Conservation (phyloP, 2,888 invertebrate genomes). For the Gasteruption jaculator region DNA sequence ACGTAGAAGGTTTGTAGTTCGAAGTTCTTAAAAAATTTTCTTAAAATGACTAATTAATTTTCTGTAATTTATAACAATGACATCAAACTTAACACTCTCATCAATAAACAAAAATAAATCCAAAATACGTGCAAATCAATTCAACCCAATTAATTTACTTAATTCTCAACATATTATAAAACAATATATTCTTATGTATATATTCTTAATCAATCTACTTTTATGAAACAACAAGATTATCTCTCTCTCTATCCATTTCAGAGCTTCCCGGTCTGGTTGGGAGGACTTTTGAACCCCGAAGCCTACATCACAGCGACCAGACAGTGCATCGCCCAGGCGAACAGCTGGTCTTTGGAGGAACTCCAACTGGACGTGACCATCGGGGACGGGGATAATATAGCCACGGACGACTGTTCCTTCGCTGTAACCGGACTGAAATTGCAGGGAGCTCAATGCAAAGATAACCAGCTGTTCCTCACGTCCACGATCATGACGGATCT, state of each 20-base stretch:
- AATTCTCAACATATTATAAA: too few relatives aligned
- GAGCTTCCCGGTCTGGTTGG: conserved; percentile 94
- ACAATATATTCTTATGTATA: too few relatives aligned
- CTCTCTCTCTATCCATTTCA: conserved; percentile 48
- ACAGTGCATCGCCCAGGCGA: conserved; percentile 96
- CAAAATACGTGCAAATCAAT: too few relatives aligned
- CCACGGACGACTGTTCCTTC: conserved; percentile 63
- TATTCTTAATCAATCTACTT: too few relatives aligned
- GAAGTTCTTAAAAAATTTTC: too few relatives aligned
- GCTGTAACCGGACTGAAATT: conserved; percentile 81
- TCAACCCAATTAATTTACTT: too few relatives aligned
- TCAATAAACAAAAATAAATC: too few relatives aligned
- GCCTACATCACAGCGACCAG: conserved; percentile 98
- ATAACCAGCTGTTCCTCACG: conserved; percentile 84
- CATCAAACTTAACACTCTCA: too few relatives aligned
- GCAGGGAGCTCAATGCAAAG: conserved; percentile 92
- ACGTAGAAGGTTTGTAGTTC: too few relatives aligned
- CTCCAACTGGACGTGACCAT: conserved; percentile 78
- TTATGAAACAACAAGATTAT: neutral
- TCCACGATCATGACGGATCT: conserved; percentile 94
- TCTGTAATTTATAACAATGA: too few relatives aligned
- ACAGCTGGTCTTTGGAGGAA: conserved; percentile 96
- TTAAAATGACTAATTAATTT: too few relatives aligned
- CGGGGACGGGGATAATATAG: conserved; percentile 56
- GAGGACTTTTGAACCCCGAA: conserved; percentile 96